Percentiles rank a stretch among this genome's conserved stretches.
Evolutionary conservation across 2,888 invertebrate genomes (phyloP).

Genomic region (Leptothorax acervorum): DNA sequence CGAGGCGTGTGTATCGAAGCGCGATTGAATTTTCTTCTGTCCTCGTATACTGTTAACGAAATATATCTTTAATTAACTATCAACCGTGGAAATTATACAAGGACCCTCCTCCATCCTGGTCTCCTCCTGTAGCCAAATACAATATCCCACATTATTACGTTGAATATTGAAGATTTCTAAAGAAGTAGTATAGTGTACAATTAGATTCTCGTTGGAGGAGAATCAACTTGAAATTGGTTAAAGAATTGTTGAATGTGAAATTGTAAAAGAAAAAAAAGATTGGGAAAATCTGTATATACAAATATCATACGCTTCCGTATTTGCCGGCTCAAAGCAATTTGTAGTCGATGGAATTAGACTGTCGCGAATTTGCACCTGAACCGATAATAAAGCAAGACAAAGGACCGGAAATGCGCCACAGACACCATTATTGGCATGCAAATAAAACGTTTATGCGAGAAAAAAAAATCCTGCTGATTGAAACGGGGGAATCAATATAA

Average conservation of each 20-base stretch:
- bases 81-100: too few relatives aligned
- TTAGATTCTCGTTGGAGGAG: background rate
- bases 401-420: slow-evolving; percentile 16
- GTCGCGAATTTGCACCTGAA: slow-evolving; percentile 68
- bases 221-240: background rate
- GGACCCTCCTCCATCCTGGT: too few relatives aligned
- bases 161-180: background rate
- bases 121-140: too few relatives aligned
- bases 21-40: too few relatives aligned
- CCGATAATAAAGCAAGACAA: slow-evolving; percentile 64
- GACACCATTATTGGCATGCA: slow-evolving; percentile 50
- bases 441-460: slow-evolving; percentile 50
- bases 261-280: background rate
- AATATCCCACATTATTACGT: too few relatives aligned
- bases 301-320: slow-evolving; percentile 41
- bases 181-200: background rate
- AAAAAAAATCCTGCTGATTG: slow-evolving; percentile 36
- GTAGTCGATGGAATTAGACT: slow-evolving; percentile 60
- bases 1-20: too few relatives aligned
- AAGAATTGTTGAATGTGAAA: background rate
- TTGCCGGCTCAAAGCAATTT: slow-evolving; percentile 49
- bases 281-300: background rate
- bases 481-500: slow-evolving; percentile 14
- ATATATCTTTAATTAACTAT: too few relatives aligned
- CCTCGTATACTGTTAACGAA: too few relatives aligned